Evolutionary conservation across 2,113 vertebrate genomes (phyloP).

Genomic region (Chamaetylas fuelleborni): DNA sequence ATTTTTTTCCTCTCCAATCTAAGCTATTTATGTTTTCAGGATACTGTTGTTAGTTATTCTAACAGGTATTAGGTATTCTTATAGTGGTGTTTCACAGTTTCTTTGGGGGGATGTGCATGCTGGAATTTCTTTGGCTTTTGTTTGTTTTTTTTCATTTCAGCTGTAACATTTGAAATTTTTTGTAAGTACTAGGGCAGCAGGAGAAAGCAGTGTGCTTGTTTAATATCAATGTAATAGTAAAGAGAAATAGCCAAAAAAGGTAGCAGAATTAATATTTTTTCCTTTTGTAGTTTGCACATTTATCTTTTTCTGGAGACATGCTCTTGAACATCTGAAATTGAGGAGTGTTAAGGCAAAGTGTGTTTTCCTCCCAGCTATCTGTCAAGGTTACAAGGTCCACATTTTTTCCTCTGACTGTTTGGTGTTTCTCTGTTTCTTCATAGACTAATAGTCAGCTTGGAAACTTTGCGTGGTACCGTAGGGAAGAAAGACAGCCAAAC

Average conservation of each 20-base stretch:
- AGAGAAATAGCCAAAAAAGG: neutral
- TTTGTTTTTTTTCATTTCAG: neutral
- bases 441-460: neutral
- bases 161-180: neutral
- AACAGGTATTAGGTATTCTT: neutral
- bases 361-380: neutral
- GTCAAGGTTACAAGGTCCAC: neutral
- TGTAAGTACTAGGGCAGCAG: neutral
- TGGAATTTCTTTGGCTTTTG: neutral
- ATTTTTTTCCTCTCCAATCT: neutral
- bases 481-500: neutral
- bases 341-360: neutral
- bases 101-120: accelerated
- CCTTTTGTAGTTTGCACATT: neutral
- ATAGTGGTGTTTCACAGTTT: neutral
- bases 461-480: neutral
- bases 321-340: neutral
- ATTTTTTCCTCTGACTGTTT: neutral
- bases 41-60: neutral
- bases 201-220: neutral
- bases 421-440: neutral
- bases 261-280: neutral
- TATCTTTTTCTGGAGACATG: neutral
- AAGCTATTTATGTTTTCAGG: neutral
- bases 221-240: neutral